phyloP scores from a whole-genome alignment of 2,113 vertebrate species.

The Dasypus novemcinctus region DNA sequence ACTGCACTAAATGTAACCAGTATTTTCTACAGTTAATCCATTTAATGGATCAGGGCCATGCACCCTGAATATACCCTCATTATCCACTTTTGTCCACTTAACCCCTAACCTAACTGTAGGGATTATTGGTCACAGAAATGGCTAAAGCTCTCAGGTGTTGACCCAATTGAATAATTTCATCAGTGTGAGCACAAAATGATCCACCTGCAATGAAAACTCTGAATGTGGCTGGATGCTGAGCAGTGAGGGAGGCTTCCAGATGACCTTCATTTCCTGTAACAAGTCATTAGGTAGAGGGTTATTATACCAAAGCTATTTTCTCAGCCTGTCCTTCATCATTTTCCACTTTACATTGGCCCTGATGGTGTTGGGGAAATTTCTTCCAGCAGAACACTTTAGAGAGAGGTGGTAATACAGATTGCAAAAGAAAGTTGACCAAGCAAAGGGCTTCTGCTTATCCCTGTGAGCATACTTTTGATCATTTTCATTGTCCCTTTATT shows the following conservation, averaged over 20 bases:
- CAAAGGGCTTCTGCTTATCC: neutral
- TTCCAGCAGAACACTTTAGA: constrained; percentile 2
- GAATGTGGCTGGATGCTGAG: neutral
- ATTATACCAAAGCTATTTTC: neutral
- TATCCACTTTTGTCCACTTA: constrained; percentile 43
- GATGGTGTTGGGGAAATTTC: neutral
- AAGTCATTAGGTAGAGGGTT: neutral
- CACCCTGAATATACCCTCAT: neutral
- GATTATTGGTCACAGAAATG: neutral
- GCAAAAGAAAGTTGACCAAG: neutral
- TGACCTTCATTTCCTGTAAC: neutral
- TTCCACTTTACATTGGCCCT: neutral
- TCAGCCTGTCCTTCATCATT: constrained; percentile 24
- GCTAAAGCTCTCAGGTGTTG: neutral
- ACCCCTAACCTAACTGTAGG: constrained; percentile 5
- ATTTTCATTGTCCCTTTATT: constrained; percentile 9
- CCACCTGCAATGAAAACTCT: neutral
- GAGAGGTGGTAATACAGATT: neutral
- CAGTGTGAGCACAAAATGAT: neutral
- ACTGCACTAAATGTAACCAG: neutral
- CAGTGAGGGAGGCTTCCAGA: neutral
- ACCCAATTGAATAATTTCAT: neutral
- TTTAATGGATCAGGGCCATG: neutral
- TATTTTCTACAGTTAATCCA: constrained; percentile 28
- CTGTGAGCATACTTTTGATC: neutral